These are phyloP conservation scores for Lordiphosa stackelbergi DNA, from an alignment of 1,140 invertebrate genomes.

Conservation along the genomic window DNA sequence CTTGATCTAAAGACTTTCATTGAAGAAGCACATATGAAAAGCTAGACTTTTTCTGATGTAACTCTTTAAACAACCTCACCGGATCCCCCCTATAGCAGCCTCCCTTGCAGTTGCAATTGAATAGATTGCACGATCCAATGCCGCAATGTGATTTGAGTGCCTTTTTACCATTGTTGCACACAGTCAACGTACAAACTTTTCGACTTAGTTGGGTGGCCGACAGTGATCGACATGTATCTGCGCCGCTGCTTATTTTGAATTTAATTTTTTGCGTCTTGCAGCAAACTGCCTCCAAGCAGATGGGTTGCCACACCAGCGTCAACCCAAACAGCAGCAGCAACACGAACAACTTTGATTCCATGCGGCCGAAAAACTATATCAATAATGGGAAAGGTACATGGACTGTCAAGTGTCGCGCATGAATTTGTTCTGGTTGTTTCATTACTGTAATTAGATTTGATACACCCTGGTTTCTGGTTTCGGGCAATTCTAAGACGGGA, in stretches of 20 bases:
- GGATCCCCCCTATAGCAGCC: conserved; percentile 1
- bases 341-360: too few relatives aligned
- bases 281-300: neutral
- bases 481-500: too few relatives aligned
- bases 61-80: neutral
- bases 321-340: neutral
- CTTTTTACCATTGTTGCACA: conserved; percentile 6
- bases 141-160: conserved; percentile 1
- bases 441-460: too few relatives aligned
- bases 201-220: neutral
- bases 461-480: too few relatives aligned
- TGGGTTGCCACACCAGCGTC: neutral
- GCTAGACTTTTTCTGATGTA: neutral
- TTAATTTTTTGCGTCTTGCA: neutral
- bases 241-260: neutral
- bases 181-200: neutral
- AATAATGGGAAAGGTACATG: too few relatives aligned
- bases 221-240: neutral
- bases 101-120: conserved; percentile 3
- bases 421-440: too few relatives aligned
- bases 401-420: too few relatives aligned
- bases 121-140: conserved; percentile 5
- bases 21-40: conserved; percentile 2
- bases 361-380: too few relatives aligned
- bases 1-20: neutral